These are phyloP conservation scores for Amphipoea oculea DNA, from an alignment of 2,888 invertebrate genomes.

Conservation along the genomic window DNA sequence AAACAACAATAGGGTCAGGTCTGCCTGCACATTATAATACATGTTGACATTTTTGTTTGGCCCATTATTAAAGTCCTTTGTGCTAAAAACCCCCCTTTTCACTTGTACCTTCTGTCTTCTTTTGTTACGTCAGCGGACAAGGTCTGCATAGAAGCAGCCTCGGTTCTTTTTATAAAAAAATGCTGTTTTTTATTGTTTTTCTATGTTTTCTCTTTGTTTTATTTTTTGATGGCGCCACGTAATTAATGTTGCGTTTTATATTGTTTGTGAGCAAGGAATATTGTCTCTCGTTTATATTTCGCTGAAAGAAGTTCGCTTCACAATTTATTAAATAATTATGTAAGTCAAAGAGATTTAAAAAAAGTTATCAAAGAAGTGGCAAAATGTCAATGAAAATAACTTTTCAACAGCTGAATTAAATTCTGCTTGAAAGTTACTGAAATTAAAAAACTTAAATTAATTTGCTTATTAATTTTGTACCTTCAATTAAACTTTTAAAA, in stretches of 20 bases:
- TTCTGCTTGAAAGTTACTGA: not conserved
- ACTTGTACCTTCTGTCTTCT: conserved; percentile 53
- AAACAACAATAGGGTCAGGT: conserved; percentile 63
- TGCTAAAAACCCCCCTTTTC: conserved; percentile 73
- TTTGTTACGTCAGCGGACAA: conserved; percentile 57
- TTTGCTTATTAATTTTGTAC: not conserved
- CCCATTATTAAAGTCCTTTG: conserved; percentile 82
- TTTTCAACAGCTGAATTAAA: not conserved
- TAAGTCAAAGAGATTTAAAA: not conserved
- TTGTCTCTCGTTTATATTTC: conserved; percentile 11
- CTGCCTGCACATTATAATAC: conserved; percentile 63
- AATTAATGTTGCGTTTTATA: conserved; percentile 51
- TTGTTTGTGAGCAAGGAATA: conserved; percentile 26
- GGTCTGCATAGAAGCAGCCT: conserved; percentile 30
- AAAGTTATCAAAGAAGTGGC: no score
- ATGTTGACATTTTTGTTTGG: conserved; percentile 87
- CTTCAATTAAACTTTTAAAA: not conserved
- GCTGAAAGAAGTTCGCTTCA: conserved; percentile 2
- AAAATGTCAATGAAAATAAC: not conserved
- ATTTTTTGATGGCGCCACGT: conserved; percentile 34
- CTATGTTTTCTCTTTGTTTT: conserved; percentile 27
- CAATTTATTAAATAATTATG: not conserved
- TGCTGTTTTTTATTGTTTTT: conserved; percentile 32
- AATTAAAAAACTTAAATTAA: not conserved
- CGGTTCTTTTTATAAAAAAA: conserved; percentile 39